Percentiles rank a stretch among this genome's conserved stretches.
These are phyloP conservation scores for Cylindroiulus punctatus DNA, from an alignment of 2,888 invertebrate species.

Conservation along the genomic window DNA sequence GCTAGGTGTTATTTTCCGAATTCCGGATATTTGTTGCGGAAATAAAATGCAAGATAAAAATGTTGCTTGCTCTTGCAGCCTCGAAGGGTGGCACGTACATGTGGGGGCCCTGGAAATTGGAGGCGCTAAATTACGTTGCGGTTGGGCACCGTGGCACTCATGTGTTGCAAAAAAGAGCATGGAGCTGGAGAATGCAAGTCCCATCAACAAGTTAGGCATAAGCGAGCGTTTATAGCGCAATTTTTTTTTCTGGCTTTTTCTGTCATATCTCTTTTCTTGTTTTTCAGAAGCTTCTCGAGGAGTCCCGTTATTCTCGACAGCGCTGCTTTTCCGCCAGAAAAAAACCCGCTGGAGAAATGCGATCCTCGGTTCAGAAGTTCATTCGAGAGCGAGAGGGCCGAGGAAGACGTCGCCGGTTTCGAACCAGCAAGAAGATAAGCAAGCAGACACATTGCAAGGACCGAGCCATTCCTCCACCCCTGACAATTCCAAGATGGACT, in stretches of 20 bases:
- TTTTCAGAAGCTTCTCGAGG: background rate
- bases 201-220: background rate
- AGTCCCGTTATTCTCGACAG: background rate
- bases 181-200: too few species aligned
- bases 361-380: background rate
- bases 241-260: background rate
- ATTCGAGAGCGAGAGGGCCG: conserved; percentile 11
- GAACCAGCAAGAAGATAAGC: background rate
- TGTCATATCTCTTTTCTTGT: conserved; percentile 11
- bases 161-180: too few species aligned
- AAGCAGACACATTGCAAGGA: too few species aligned
- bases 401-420: background rate
- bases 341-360: background rate
- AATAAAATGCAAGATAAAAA: too few species aligned
- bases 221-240: background rate
- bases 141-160: too few species aligned
- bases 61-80: background rate
- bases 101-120: background rate
- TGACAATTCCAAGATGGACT: background rate
- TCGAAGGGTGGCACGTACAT: background rate
- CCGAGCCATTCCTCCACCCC: background rate
- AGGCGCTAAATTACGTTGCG: background rate
- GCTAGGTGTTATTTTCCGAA: too few species aligned
- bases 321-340: background rate
- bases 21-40: too few species aligned